A percentile compares a stretch with the other conserved stretches of the same genome.
Evolutionary conservation across 2,888 invertebrate species (phyloP).

Genomic region (Drosophila testacea): DNA sequence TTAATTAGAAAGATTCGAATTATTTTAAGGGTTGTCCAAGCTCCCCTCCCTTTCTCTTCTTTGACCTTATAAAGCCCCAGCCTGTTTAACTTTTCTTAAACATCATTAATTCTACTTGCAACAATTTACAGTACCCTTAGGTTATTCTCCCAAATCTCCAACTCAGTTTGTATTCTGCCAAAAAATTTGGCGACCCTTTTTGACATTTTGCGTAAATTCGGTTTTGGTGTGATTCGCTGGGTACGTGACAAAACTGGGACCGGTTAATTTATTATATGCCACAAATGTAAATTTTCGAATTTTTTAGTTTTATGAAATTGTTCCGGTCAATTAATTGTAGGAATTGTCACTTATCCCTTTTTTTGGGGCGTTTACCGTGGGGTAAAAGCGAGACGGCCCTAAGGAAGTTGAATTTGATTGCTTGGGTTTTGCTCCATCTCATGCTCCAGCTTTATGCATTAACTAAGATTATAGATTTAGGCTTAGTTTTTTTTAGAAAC

Average conservation of each 20-base stretch:
- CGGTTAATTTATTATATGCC: conserved; percentile 78
- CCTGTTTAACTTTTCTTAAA: conserved; percentile 56
- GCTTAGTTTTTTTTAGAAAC: conserved; percentile 25
- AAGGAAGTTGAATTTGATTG: conserved; percentile 30
- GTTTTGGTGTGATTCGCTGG: conserved; percentile 16
- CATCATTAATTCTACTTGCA: conserved; percentile 76
- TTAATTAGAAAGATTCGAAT: conserved; percentile 78
- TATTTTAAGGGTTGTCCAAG: conserved; percentile 62
- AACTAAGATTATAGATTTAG: conserved; percentile 57
- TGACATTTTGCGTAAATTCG: conserved; percentile 56
- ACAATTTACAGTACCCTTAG: conserved; percentile 67
- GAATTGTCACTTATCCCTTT: conserved; percentile 65
- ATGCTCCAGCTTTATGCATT: not conserved
- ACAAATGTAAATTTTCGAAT: conserved; percentile 57
- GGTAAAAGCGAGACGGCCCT: not conserved
- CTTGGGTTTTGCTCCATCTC: not conserved
- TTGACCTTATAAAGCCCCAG: not conserved
- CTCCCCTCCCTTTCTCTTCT: not conserved
- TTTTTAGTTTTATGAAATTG: conserved; percentile 81
- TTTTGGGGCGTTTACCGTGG: conserved; percentile 7
- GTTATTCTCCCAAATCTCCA: conserved; percentile 31
- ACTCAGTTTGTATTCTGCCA: conserved; percentile 31
- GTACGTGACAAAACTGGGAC: conserved; percentile 75
- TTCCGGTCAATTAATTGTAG: conserved; percentile 83
- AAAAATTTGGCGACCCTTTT: conserved; percentile 62